Evolutionary conservation across 1,140 invertebrate species (phyloP).

Genomic region (Tetraneura akinire): DNA sequence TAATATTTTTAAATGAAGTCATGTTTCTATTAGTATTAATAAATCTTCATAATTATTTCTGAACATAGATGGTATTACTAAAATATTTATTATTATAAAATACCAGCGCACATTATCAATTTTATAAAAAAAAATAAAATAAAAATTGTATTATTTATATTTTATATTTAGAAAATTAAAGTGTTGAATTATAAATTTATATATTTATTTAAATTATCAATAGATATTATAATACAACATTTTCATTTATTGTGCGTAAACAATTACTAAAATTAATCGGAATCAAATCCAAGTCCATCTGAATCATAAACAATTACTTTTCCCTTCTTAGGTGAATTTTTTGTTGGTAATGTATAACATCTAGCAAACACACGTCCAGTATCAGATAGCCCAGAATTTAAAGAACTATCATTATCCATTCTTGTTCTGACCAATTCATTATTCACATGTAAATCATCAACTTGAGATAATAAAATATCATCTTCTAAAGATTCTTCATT

Average conservation of each 20-base stretch:
- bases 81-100: neutral
- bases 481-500: constrained; percentile 33
- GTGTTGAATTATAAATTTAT: neutral
- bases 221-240: too few relatives aligned
- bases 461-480: constrained; percentile 34
- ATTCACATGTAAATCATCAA: constrained; percentile 1
- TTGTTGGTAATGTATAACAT: constrained; percentile 8
- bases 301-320: constrained; percentile 45
- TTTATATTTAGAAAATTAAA: neutral
- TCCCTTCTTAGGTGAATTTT: constrained; percentile 28
- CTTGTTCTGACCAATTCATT: neutral
- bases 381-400: constrained; percentile 5
- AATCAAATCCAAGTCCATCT: constrained; percentile 34
- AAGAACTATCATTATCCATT: neutral
- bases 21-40: too few relatives aligned
- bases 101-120: neutral
- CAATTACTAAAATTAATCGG: constrained; percentile 1
- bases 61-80: too few relatives aligned
- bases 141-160: too few relatives aligned
- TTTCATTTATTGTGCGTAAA: neutral
- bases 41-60: too few relatives aligned
- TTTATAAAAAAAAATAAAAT: neutral
- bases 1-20: too few relatives aligned
- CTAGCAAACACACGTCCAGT: constrained; percentile 42
- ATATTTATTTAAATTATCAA: neutral